These are phyloP conservation scores for Whitmania pigra DNA, from an alignment of 1,140 invertebrate species.

Conservation along the genomic window DNA sequence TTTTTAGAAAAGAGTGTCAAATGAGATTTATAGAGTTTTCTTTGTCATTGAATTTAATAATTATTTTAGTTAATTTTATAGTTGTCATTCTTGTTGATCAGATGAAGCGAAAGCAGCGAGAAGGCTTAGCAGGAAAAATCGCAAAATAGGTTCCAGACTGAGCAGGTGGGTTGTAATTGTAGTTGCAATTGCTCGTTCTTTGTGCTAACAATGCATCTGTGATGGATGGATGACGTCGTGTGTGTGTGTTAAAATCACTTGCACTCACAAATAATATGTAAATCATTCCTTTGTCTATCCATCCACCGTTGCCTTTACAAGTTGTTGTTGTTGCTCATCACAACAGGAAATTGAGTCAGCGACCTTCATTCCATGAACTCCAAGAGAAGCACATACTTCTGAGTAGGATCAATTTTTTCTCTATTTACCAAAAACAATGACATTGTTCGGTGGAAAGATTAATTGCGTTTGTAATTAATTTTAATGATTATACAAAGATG, in stretches of 20 bases:
- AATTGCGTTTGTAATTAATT: too few relatives aligned
- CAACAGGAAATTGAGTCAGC: slow-evolving; percentile 74
- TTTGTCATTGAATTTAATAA: neutral
- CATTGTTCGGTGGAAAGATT: too few relatives aligned
- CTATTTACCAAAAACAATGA: too few relatives aligned
- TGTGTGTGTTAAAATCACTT: neutral
- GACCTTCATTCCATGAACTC: slow-evolving; percentile 90
- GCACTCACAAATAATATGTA: neutral
- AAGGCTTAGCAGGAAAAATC: neutral
- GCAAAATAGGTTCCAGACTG: neutral
- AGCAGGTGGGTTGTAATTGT: slow-evolving; percentile 1
- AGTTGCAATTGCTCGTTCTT: neutral
- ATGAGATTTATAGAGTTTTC: neutral
- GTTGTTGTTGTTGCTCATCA: too few relatives aligned
- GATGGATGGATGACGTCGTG: neutral
- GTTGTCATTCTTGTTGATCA: neutral
- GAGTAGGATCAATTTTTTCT: slow-evolving; percentile 55
- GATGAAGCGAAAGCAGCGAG: neutral
- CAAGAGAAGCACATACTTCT: slow-evolving; percentile 96
- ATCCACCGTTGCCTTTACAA: too few relatives aligned
- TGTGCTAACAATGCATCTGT: neutral
- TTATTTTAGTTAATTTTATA: neutral
- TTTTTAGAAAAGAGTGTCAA: neutral
- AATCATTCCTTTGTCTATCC: too few relatives aligned
- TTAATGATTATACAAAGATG: too few relatives aligned